phyloP scores from a whole-genome alignment of 2,113 vertebrate genomes.

The Chaetodon auriga region DNA sequence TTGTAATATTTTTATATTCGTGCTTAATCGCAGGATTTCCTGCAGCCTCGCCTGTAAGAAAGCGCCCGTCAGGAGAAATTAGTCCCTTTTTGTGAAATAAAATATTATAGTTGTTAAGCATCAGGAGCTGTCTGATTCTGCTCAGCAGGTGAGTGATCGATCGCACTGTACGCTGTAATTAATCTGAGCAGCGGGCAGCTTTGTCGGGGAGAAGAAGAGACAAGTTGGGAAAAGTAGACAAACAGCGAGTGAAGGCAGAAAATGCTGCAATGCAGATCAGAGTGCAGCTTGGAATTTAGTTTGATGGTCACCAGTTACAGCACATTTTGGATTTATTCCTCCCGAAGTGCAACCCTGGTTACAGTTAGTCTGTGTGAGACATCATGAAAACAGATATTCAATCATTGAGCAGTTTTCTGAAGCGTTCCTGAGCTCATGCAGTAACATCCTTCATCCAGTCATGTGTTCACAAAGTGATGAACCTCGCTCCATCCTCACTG shows the following conservation, averaged over 20 bases:
- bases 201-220: neutral
- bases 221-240: neutral
- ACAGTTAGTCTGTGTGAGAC: no score
- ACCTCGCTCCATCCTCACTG: no score
- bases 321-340: neutral
- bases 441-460: no score
- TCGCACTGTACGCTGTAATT: slow-evolving; percentile 5
- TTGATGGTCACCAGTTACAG: slow-evolving; percentile 7
- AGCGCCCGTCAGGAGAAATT: neutral
- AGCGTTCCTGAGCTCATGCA: no score
- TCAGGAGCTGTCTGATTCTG: neutral
- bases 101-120: neutral
- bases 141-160: slow-evolving; percentile 18
- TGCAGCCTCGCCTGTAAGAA: neutral
- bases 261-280: neutral
- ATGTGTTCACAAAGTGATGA: no score
- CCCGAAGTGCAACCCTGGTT: no score
- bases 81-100: slow-evolving; percentile 5
- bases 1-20: neutral
- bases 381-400: no score
- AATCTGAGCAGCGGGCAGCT: neutral
- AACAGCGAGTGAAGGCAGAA: neutral
- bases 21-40: neutral
- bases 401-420: no score
- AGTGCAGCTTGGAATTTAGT: neutral